Percentiles rank a stretch among this genome's conserved stretches.
Conservation (phyloP, 2,888 invertebrate genomes). For the Empis livida region DNA sequence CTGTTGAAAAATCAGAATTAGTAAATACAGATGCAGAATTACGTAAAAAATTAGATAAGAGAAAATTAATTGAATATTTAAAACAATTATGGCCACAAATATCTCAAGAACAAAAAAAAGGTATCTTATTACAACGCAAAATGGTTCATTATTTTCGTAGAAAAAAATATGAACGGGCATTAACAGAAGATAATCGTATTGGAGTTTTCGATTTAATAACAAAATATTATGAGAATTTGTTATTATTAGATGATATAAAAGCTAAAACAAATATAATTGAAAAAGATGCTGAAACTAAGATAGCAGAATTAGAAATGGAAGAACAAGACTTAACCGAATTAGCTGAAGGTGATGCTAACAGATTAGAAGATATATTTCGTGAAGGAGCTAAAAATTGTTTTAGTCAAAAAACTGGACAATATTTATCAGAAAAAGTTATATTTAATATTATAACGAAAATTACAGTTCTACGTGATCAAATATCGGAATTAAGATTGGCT, state of each 20-base stretch:
- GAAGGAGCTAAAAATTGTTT: not conserved
- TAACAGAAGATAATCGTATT: constrained; percentile 15
- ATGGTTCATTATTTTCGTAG: constrained; percentile 22
- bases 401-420: constrained; percentile 5
- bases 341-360: constrained; percentile 4
- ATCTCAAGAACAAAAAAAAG: constrained; percentile 12
- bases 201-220: constrained; percentile 4
- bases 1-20: constrained; percentile 14
- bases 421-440: constrained; percentile 11
- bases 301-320: not conserved
- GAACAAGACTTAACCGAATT: constrained; percentile 1
- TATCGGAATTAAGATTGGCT: constrained; percentile 18
- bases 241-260: constrained; percentile 14
- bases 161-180: constrained; percentile 15
- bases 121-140: constrained; percentile 18
- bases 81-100: not conserved
- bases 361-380: constrained; percentile 12
- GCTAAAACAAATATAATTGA: constrained; percentile 8
- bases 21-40: constrained; percentile 9
- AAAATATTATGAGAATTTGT: constrained; percentile 13
- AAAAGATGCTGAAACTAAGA: not conserved
- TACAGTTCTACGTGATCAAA: constrained; percentile 18
- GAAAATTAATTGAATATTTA: constrained; percentile 11
- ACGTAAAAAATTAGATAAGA: constrained; percentile 17
- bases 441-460: constrained; percentile 15